These are phyloP conservation scores for Orthonevra nobilis DNA, from an alignment of 2,888 invertebrate species.

Conservation along the genomic window DNA sequence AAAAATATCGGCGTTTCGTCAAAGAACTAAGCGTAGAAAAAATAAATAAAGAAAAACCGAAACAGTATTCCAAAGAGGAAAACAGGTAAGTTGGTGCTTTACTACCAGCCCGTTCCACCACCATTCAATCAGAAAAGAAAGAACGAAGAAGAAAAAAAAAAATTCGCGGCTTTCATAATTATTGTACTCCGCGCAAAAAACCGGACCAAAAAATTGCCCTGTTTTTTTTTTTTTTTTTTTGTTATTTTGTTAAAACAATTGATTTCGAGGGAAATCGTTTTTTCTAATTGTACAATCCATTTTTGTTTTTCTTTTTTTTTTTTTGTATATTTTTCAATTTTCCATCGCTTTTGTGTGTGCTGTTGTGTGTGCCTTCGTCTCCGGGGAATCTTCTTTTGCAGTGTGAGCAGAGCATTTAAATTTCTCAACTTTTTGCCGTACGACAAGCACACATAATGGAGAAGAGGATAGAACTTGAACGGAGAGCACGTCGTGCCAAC, in stretches of 20 bases:
- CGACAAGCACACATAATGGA: constrained; percentile 85
- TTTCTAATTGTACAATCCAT: too few relatives aligned
- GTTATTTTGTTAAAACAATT: too few relatives aligned
- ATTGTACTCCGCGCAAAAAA: constrained; percentile 60
- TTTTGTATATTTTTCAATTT: constrained; percentile 35
- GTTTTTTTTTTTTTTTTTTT: constrained; percentile 23
- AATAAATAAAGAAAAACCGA: constrained; percentile 54
- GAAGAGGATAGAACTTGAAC: constrained; percentile 96
- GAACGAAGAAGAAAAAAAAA: constrained; percentile 48
- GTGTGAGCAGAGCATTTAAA: constrained; percentile 47
- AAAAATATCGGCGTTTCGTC: constrained; percentile 10
- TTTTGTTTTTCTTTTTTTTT: constrained; percentile 17
- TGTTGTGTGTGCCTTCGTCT: constrained; percentile 15
- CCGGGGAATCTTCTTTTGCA: constrained; percentile 38
- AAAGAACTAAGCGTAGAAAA: constrained; percentile 31
- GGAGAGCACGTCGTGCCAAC: constrained; percentile 93
- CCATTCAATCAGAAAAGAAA: constrained; percentile 31
- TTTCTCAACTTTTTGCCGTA: constrained; percentile 52
- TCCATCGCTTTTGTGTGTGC: constrained; percentile 30
- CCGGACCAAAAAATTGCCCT: constrained; percentile 47
- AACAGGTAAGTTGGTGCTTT: constrained; percentile 61
- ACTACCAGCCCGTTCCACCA: constrained; percentile 56
- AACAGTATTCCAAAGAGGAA: constrained; percentile 51
- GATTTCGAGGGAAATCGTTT: too few relatives aligned
- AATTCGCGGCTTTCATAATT: constrained; percentile 70